Evolutionary conservation across 2,888 invertebrate genomes (phyloP), one percentile per base, ranked within the genome.

Genomic region (Frankliniella fusca): DNA sequence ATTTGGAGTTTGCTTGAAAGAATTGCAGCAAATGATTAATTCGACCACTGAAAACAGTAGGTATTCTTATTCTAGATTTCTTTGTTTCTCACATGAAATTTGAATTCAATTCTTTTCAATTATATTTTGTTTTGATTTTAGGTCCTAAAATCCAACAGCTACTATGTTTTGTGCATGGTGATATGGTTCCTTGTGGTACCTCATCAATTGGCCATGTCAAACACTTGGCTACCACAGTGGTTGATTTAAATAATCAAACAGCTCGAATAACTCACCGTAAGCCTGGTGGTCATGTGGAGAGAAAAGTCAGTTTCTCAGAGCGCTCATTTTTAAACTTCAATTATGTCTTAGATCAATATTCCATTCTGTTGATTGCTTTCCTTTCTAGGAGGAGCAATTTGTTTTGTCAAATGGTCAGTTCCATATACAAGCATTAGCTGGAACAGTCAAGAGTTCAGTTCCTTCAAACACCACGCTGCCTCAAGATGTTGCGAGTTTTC

Each of bases 401-500:
- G 12, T 11, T 10, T 27, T 76, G 3, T 76, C 70, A 76, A 12
- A n/a, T 12, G 70, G 70, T 10, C 23, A 76, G 10, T 27, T 76
- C 70, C 12, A 27, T 8, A 76, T 76, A 27, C 23, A 76, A 23
- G 27, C 70, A 27, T 23, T 76, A 38, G 38, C 38, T 38, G 38
- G 38, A 38, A 38, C 38, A 38, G 9, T 9, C 11, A 27, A 76
- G 5, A 38, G 38, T 9, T 23, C 23, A 27, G 27, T 10, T 23
- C 70, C 70, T 12, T 76, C 54, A 12, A 54, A 38, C 38, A 38
- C 38, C 38, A 38, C 54, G 15, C 54, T 76, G 27, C 70, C 70
- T 23, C 70, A 76, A 76, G 70, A 76, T 76, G 70, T 76, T 11
- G 70, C 70, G 2, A 76, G 70, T 27, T 76, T 76, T 8, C 70